Evolutionary conservation across 2,888 invertebrate species (phyloP).

Genomic region (Chalcosyrphus nemorum): DNA sequence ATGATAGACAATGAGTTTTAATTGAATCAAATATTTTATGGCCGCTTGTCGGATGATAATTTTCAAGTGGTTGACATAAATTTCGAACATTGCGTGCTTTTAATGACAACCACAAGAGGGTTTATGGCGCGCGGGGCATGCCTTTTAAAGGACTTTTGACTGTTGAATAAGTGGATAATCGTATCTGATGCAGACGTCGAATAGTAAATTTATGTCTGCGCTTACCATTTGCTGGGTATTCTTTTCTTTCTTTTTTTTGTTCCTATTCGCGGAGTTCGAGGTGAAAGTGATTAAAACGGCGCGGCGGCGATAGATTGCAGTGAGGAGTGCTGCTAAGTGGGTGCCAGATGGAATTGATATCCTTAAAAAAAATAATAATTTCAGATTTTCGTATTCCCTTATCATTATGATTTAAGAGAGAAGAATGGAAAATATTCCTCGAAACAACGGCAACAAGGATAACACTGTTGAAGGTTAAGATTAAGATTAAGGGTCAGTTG

Average conservation of each 20-base stretch:
- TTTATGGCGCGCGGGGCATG: background rate
- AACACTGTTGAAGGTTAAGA: background rate
- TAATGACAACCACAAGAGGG: slow-evolving; percentile 25
- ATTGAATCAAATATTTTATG: slow-evolving; percentile 45
- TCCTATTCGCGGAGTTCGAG: slow-evolving; percentile 1
- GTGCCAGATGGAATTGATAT: background rate
- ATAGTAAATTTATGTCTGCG: slow-evolving; percentile 25
- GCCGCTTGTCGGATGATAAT: slow-evolving; percentile 20
- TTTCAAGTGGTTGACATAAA: slow-evolving; percentile 32
- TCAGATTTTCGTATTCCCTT: background rate
- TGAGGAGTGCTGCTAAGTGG: background rate
- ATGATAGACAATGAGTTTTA: slow-evolving; percentile 36
- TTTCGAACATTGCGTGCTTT: slow-evolving; percentile 14
- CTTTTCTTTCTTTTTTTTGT: slow-evolving; percentile 12
- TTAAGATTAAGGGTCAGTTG: background rate
- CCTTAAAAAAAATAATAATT: background rate
- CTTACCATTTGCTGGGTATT: background rate
- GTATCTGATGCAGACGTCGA: slow-evolving; percentile 39
- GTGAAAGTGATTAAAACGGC: slow-evolving; percentile 34
- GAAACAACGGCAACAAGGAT: background rate
- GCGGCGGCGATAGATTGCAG: background rate
- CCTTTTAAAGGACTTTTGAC: background rate
- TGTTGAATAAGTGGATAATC: slow-evolving; percentile 20
- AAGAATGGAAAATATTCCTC: background rate
- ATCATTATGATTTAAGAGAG: background rate